A percentile compares a stretch with the other conserved stretches of the same genome.
phyloP scores from a whole-genome alignment of 2,888 invertebrate species.

The Oscheius sp. region DNA sequence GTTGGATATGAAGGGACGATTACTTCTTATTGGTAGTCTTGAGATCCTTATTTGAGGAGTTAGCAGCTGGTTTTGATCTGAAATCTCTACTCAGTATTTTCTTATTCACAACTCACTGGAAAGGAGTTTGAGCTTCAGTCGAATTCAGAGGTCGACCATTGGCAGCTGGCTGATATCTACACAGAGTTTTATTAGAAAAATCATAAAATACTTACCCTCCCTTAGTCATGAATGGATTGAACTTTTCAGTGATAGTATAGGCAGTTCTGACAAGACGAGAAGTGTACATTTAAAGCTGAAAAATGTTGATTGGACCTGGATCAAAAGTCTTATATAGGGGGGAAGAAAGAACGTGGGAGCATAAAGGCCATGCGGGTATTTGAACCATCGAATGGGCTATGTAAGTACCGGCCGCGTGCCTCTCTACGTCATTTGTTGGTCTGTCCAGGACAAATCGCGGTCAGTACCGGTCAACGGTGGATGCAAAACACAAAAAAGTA shows the following conservation, averaged over 20 bases:
- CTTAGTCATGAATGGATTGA: slow-evolving; percentile 26
- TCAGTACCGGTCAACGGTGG: slow-evolving; percentile 7
- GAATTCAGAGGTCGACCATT: neutral
- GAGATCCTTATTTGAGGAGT: neutral
- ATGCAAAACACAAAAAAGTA: neutral
- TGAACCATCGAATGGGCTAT: neutral
- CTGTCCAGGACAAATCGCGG: slow-evolving; percentile 7
- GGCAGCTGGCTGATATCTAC: slow-evolving; percentile 1
- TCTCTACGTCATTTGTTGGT: neutral
- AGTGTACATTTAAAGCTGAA: neutral
- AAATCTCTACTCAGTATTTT: neutral
- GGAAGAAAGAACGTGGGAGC: neutral
- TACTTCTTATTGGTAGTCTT: neutral
- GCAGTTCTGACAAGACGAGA: slow-evolving; percentile 4
- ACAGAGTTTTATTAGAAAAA: neutral
- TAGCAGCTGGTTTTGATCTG: slow-evolving; percentile 2
- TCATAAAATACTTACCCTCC: slow-evolving; percentile 1
- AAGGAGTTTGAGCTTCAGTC: neutral
- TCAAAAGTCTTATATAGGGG: neutral
- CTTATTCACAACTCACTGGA: neutral
- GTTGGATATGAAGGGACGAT: neutral
- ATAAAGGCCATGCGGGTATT: neutral
- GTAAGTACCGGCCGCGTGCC: slow-evolving; percentile 13
- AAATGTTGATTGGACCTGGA: too few species aligned
- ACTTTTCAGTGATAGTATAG: slow-evolving; percentile 24